Evolutionary conservation across 2,888 invertebrate species (phyloP), one percentile per base, ranked within the genome.

Genomic region (Masnerella sp.): DNA sequence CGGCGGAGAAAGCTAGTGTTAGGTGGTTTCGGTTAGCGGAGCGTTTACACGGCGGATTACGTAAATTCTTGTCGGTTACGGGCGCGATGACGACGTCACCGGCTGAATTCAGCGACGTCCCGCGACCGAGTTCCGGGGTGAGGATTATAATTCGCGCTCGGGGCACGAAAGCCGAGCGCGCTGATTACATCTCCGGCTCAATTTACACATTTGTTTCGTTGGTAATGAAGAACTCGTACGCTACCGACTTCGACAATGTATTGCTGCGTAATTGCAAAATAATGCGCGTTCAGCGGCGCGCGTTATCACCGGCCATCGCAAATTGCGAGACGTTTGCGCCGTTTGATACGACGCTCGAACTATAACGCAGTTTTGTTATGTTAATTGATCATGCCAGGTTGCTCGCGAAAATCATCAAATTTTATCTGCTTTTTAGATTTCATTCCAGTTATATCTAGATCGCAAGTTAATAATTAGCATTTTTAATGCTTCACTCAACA

Each of bases 131-230:
- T 62, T 74, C 73, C 71, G 69, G 76, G 72, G 65, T 74, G 74
- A 77, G 73, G 64, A 71, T 52, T 64, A 51, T 64, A 64, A 71
- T 71, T 71, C 43, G 22, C 56, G 1, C 42, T 4, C 5, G 5
- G 34, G 45, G 42, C 62, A 62, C 47, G 52, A 62, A 68, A 58
- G 52, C 40, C 45, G 40, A 59, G 40, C 38, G 36, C 54, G 54
- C 22, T 56, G 59, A 72, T 72, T 47, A 47, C 59, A 52, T 72
- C 59, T 43, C 17, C 32, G 20, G 52, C 43, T 8, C 65, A 52
- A 72, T 72, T 72, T 72, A 59, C 65, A 72, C 58, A 65, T 65
- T 71, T 58, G 58, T 71, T 64, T 59, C 47, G 52, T 65, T 28
- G 18, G 40, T 59, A 72, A 65, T 52, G 40, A 65, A 59, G 40